These are phyloP conservation scores for Plagodis pulveraria DNA, from an alignment of 2,888 invertebrate genomes.

Conservation along the genomic window DNA sequence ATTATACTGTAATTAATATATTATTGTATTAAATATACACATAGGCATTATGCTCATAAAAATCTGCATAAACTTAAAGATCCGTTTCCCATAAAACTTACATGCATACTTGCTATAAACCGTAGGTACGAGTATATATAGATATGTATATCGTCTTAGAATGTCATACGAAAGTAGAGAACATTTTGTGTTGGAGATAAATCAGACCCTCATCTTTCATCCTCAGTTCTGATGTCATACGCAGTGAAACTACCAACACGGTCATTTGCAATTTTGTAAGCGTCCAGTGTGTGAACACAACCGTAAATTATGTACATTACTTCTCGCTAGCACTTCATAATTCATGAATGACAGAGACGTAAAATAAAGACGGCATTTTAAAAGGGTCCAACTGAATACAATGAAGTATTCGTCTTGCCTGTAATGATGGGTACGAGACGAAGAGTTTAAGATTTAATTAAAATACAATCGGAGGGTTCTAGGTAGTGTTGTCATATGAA, in stretches of 20 bases:
- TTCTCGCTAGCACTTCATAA: slow-evolving; percentile 11
- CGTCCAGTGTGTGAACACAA: slow-evolving; percentile 21
- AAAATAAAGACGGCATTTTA: slow-evolving; percentile 19
- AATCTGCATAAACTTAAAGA: too few species aligned
- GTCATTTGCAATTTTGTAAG: slow-evolving; percentile 27
- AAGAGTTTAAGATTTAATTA: slow-evolving; percentile 40
- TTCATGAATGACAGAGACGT: too few species aligned
- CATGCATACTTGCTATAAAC: too few species aligned
- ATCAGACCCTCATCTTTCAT: neutral
- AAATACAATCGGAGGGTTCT: slow-evolving; percentile 48
- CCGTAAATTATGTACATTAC: slow-evolving; percentile 24
- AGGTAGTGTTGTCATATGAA: slow-evolving; percentile 16
- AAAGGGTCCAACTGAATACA: slow-evolving; percentile 34
- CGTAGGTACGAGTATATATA: too few species aligned
- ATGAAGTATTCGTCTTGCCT: slow-evolving; percentile 21
- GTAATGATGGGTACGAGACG: slow-evolving; percentile 13
- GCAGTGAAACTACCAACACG: slow-evolving; percentile 28
- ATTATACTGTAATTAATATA: too few species aligned
- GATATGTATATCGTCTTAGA: too few species aligned
- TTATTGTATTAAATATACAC: too few species aligned
- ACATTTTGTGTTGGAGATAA: too few species aligned
- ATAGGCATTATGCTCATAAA: too few species aligned
- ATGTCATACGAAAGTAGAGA: too few species aligned
- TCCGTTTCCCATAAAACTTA: too few species aligned
- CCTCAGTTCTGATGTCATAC: slow-evolving; percentile 17